Base-by-base conservation (phyloP, 2,888 invertebrate species). In the Perizoma affinitatum region DNA sequence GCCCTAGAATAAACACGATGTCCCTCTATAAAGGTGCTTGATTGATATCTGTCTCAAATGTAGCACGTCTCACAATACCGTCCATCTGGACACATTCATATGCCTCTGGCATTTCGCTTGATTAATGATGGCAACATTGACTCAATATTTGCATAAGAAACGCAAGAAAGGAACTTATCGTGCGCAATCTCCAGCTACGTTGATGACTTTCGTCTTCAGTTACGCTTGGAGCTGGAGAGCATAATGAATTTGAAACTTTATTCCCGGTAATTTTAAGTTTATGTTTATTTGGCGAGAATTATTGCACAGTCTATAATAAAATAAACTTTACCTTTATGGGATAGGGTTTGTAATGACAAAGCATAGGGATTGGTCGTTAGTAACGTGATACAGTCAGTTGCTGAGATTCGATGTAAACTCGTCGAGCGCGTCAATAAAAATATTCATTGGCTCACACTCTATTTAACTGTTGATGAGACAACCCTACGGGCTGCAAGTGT, bases 61-160 rank as follows among this genome's bases (percentile, higher is more conserved):
- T 61, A 69, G 33, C 82, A 79, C 80, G 74, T 80, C 80, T 68
- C 63, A 75, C 78, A 80, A 76, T 75, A 75, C 76, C 71, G 68
- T 67, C 71, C 74, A 78, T 76, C 75, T 63, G 62, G 63, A 75
- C 73, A 71, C 66, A 61, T 69, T 79, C 73, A 80, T 81, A 83
- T 79, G 69, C 82, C 84, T 82, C 75, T 79, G 80, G 74, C 81
- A 82, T 83, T 81, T 79, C 71, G 73, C 71, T 78, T 91, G 92
- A 92, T 92, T 91, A 91, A 92, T 92, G 91, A 87, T 79, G 73
- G 79, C 77, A 82, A 86, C 88, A 87, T 81, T 89, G 86, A 86
- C 79, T 87, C 87, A 91, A 91, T 91, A 92, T 92, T 92, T 90
- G 92, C 91, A 92, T 92, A 90, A 90, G 92, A 92, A 92, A 88